A percentile compares a stretch with the other conserved stretches of the same genome.
Conservation (phyloP, 2,113 vertebrate species). For the Sakesphorus luctuosus region DNA sequence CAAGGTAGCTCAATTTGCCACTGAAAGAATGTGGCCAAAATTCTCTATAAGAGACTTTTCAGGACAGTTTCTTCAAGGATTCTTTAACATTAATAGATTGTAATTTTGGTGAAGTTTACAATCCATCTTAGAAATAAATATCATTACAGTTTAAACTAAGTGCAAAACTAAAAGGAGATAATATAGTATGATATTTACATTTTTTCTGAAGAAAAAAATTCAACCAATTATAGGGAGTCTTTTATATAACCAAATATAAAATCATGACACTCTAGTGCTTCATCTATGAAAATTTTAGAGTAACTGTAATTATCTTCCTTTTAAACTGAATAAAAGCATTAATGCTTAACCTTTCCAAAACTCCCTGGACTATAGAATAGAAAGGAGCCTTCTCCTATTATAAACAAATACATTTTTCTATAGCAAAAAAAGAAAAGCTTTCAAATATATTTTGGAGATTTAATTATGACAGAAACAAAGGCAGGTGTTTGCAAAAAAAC, state of each 20-base stretch:
- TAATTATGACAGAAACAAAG: not conserved
- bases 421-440: not conserved
- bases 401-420: not conserved
- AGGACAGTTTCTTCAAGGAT: not conserved
- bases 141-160: not conserved
- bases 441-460: not conserved
- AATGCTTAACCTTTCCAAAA: not conserved
- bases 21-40: not conserved
- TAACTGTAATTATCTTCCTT: not conserved
- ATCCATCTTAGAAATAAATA: not conserved
- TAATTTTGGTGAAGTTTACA: not conserved
- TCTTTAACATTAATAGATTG: not conserved
- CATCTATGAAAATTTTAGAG: not conserved
- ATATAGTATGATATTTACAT: not conserved
- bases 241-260: not conserved
- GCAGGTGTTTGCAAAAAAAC: not conserved
- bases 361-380: not conserved
- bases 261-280: not conserved
- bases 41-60: not conserved
- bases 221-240: not conserved
- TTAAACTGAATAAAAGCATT: not conserved
- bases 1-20: not conserved
- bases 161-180: not conserved
- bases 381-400: not conserved
- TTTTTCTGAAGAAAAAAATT: not conserved